A percentile compares a stretch with the other conserved stretches of the same genome.
Evolutionary conservation across 2,888 invertebrate species (phyloP).

Genomic region (Galeruca laticollis): DNA sequence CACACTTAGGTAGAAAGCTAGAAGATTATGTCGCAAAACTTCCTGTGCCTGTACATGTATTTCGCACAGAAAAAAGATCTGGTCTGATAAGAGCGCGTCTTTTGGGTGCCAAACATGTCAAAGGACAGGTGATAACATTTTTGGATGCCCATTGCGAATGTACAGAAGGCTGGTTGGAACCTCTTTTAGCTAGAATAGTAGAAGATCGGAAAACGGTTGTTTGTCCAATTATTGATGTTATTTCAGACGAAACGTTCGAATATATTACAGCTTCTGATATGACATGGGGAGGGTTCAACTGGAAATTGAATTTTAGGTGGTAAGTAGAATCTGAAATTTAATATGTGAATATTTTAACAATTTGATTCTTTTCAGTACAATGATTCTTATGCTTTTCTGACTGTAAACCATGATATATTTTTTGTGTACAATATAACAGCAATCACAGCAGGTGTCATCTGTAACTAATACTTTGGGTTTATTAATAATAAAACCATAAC

Average conservation of each 20-base stretch:
- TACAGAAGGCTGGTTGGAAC: constrained; percentile 98
- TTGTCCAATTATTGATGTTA: constrained; percentile 98
- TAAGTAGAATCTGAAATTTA: constrained; percentile 64
- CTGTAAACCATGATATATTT: too few relatives aligned
- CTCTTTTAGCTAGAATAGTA: constrained; percentile 90
- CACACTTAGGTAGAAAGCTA: constrained; percentile 87
- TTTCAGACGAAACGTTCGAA: constrained; percentile 98
- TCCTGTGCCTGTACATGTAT: constrained; percentile 87
- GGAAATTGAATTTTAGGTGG: constrained; percentile 99
- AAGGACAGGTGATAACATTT: constrained; percentile 94
- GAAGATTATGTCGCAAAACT: constrained; percentile 90
- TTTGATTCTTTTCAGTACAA: not conserved
- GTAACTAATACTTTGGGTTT: too few relatives aligned
- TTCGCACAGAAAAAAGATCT: constrained; percentile 92
- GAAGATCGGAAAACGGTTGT: constrained; percentile 94
- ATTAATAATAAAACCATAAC: too few relatives aligned
- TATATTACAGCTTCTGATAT: constrained; percentile 99
- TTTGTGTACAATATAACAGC: too few relatives aligned
- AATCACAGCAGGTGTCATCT: too few relatives aligned
- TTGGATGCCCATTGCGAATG: constrained; percentile 99
- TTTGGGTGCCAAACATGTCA: constrained; percentile 92
- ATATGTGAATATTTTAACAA: not conserved
- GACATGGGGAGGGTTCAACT: constrained; percentile 99
- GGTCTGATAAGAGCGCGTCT: constrained; percentile 96
- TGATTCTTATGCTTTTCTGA: too few relatives aligned